A percentile compares a stretch with the other conserved stretches of the same genome.
These are phyloP conservation scores for Sesia bembeciformis DNA, from an alignment of 2,888 invertebrate species.

Conservation along the genomic window DNA sequence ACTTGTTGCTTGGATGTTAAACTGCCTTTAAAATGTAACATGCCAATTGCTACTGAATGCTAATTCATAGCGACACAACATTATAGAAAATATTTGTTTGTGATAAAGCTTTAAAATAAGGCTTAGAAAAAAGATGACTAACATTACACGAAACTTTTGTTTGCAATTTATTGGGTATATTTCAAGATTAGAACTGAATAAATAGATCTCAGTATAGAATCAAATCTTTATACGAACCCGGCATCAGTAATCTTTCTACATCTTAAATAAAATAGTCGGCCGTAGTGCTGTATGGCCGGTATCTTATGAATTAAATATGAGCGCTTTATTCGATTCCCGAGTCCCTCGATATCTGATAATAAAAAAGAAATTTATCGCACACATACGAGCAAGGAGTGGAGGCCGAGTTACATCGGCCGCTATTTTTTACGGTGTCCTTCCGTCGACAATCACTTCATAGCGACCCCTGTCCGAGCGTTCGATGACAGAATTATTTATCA, in stretches of 20 bases:
- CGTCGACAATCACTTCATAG: constrained; percentile 73
- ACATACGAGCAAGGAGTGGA: constrained; percentile 38
- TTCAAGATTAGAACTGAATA: not conserved
- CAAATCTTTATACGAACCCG: constrained; percentile 30
- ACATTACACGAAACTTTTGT: not conserved
- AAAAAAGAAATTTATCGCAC: constrained; percentile 74
- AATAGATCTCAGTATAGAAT: not conserved
- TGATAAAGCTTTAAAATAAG: too few species aligned
- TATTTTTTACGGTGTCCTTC: constrained; percentile 70
- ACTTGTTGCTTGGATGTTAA: too few species aligned
- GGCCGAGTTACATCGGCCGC: constrained; percentile 57
- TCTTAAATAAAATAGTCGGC: constrained; percentile 71
- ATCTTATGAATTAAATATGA: constrained; percentile 75
- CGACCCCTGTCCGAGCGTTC: constrained; percentile 73
- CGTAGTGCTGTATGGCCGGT: constrained; percentile 69
- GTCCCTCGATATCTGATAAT: constrained; percentile 75
- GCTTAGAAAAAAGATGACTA: too few species aligned
- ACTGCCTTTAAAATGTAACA: too few species aligned
- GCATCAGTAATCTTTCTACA: constrained; percentile 61
- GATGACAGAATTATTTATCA: constrained; percentile 77
- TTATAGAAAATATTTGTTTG: too few species aligned
- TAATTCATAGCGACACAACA: too few species aligned
- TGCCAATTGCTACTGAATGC: too few species aligned
- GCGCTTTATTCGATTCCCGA: constrained; percentile 74
- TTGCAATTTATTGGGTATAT: not conserved